A percentile compares a stretch with the other conserved stretches of the same genome.
Conservation (phyloP, 92 coral and sea anemone species). For the Porites evermanni region DNA sequence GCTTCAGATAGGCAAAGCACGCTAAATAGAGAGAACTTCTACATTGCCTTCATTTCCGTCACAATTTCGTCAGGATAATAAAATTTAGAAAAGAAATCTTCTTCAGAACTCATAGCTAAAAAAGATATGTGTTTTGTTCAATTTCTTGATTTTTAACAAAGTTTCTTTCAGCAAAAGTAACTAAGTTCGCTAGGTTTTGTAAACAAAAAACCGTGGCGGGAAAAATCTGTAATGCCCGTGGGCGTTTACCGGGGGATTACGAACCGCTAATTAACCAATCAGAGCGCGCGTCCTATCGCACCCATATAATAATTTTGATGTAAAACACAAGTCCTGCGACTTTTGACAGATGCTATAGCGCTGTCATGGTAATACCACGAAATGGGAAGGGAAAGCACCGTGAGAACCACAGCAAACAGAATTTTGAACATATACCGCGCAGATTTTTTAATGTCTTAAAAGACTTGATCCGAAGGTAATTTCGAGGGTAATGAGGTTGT, state of each 20-base stretch:
- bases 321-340: neutral
- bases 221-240: conserved; percentile 21
- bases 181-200: neutral
- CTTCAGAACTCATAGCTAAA: conserved; percentile 7
- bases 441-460: no score
- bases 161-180: conserved; percentile 12
- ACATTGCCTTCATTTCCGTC: conserved; percentile 15
- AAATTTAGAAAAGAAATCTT: conserved; percentile 14
- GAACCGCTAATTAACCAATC: conserved; percentile 5
- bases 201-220: neutral
- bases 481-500: no score
- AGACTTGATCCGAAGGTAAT: no score
- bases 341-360: no score
- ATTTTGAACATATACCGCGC: no score
- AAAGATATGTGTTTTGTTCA: conserved; percentile 5
- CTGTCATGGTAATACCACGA: no score
- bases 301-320: neutral
- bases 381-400: no score
- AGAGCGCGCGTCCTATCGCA: conserved; percentile 9
- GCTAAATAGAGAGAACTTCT: conserved; percentile 5
- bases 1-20: conserved; percentile 5
- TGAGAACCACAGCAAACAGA: no score
- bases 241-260: conserved; percentile 5
- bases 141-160: conserved; percentile 4
- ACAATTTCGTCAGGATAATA: conserved; percentile 8